Base-by-base conservation (phyloP, 2,113 vertebrate genomes). In the Elgaria multicarinata region DNA sequence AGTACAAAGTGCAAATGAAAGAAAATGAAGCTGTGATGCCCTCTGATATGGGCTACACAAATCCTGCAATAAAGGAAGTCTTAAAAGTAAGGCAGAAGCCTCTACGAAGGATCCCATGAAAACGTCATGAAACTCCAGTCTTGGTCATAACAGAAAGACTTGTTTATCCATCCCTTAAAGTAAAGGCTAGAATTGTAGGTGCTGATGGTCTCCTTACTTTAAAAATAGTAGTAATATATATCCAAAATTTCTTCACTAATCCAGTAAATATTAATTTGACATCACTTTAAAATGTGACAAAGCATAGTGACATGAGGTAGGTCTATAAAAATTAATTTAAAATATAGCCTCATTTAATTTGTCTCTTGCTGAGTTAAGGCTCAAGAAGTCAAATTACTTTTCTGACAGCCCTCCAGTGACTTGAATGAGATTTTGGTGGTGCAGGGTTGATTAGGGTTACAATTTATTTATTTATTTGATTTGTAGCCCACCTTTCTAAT, bases 1-100 rank as follows among this genome's bases (percentile, higher is more conserved):
- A 89, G 33, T 88, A 36, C 86, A 31, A 67, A 90, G 79, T 89
- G 77, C 42, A 91, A 91, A 78, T 83, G 78, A 74, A 92, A 87
- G 28, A 42, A 75, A 90, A 87, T 83, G 87, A 91, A 87, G 90
- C 77, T 81, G 55, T 79, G 46, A 12, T 76, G 86, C 88, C 44
- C 66, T 75, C 36, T n/a, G 46, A 71, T 85, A 88, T 85, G 42
- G 31, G n/a, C 83, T 83, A 62, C 46, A 44, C 44, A 87, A 80
- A 91, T 81, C 58, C 67, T 80, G 64, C 36, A 89, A 88, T 85
- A 82, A 88, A 84, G 31, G 42, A 71, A 85, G 66, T 66, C 53
- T 82, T 88, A 44, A 85, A 86, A 93, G 67, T 92, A 20, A 86
- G n/a, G 1, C 6, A 67, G 81, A 53, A 91, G 36, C 67, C 83